Evolutionary conservation across 2,888 invertebrate species (phyloP).

Genomic region (Apamea crenata): DNA sequence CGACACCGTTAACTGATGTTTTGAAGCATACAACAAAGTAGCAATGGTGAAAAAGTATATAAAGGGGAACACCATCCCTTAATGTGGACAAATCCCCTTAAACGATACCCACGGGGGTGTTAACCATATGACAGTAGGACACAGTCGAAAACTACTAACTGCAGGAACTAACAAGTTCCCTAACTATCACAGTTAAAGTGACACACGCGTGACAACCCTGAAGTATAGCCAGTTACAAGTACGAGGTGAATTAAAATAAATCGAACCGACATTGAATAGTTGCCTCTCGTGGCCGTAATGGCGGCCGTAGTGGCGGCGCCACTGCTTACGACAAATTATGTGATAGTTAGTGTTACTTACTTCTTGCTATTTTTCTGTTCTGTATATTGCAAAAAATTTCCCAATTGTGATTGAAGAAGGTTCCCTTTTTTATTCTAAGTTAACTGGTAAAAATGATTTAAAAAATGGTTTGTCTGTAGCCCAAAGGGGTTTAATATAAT

Average conservation of each 20-base stretch:
- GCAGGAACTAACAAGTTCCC: slow-evolving; percentile 13
- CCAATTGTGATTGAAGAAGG: slow-evolving; percentile 14
- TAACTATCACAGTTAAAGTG: slow-evolving; percentile 9
- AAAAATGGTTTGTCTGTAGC: too few species aligned
- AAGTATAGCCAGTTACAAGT: slow-evolving; percentile 44
- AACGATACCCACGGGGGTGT: not conserved
- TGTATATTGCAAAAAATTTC: not conserved
- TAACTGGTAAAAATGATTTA: not conserved
- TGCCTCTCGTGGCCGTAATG: slow-evolving; percentile 62
- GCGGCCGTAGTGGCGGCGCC: slow-evolving; percentile 43
- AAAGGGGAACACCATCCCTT: not conserved
- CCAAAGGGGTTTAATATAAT: not conserved
- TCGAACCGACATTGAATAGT: slow-evolving; percentile 76
- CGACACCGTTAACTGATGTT: not conserved
- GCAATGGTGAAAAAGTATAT: not conserved
- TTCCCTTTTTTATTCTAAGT: not conserved
- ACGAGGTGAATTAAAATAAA: slow-evolving; percentile 77
- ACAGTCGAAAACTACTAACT: slow-evolving; percentile 20
- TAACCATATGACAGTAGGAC: not conserved
- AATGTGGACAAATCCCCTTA: not conserved
- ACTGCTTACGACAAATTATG: slow-evolving; percentile 51
- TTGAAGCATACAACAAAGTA: not conserved
- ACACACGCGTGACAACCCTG: slow-evolving; percentile 50
- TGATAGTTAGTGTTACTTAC: slow-evolving; percentile 33
- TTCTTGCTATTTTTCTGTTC: slow-evolving; percentile 9